Conservation (phyloP, 2,797 vertebrate species). For the Melanotaenia parkinsoni region DNA sequence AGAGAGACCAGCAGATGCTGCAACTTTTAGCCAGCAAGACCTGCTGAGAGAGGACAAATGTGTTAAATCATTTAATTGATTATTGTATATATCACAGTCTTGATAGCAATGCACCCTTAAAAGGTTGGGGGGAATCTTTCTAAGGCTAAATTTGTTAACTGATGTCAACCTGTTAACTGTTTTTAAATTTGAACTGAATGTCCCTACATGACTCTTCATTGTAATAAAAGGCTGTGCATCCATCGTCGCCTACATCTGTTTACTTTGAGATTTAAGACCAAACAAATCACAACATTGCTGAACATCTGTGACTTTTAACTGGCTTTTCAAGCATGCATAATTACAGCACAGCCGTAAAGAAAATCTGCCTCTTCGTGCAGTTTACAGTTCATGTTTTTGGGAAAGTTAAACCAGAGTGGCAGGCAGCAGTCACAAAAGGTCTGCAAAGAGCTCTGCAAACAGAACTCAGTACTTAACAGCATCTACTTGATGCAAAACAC, state of each 20-base stretch:
- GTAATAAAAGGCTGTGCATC: constrained; percentile 12
- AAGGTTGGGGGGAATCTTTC: not conserved
- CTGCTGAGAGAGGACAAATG: too few species aligned
- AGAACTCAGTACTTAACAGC: constrained; percentile 5
- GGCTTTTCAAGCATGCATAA: constrained; percentile 68
- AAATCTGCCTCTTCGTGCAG: constrained; percentile 38
- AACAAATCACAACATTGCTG: constrained; percentile 47
- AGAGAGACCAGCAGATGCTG: too few species aligned
- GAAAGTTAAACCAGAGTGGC: constrained; percentile 33
- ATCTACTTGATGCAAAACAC: constrained; percentile 24
- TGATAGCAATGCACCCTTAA: too few species aligned
- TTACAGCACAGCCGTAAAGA: constrained; percentile 68
- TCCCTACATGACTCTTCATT: not conserved
- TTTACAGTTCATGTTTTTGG: constrained; percentile 63
- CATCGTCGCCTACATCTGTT: constrained; percentile 37
- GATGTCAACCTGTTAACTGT: not conserved
- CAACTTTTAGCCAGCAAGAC: too few species aligned
- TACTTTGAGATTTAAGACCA: constrained; percentile 36
- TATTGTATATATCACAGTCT: too few species aligned
- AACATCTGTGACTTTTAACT: constrained; percentile 74
- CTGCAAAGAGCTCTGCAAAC: constrained; percentile 14
- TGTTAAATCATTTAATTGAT: too few species aligned
- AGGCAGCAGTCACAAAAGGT: constrained; percentile 36
- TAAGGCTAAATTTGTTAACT: not conserved
- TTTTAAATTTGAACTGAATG: not conserved